Evolutionary conservation across 2,888 invertebrate species (phyloP).

Genomic region (Drosophila parthenogenetica): DNA sequence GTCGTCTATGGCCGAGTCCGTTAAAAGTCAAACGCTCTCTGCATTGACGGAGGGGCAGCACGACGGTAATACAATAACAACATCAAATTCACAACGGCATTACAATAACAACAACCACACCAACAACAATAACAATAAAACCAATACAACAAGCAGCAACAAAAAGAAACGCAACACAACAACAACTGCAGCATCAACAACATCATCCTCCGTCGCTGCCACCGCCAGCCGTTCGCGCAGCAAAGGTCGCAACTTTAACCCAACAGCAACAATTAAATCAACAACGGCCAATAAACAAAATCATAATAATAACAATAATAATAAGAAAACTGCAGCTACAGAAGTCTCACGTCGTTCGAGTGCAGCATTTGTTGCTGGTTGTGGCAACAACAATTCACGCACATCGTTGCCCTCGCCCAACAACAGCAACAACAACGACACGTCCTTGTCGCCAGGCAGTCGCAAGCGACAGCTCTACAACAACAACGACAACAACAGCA

Average conservation of each 20-base stretch:
- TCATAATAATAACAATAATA: constrained; percentile 6
- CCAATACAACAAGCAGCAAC: constrained; percentile 25
- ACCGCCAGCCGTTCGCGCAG: constrained; percentile 55
- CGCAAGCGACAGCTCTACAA: constrained; percentile 74
- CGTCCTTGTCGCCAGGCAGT: constrained; percentile 54
- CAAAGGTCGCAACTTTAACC: constrained; percentile 47
- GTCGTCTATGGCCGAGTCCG: constrained; percentile 97
- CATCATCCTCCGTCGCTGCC: constrained; percentile 35
- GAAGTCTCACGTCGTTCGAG: constrained; percentile 45
- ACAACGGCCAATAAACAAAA: constrained; percentile 10
- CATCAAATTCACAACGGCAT: constrained; percentile 51
- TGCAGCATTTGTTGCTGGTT: constrained; percentile 25
- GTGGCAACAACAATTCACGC: constrained; percentile 28
- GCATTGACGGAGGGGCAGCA: constrained; percentile 89
- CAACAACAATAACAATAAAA: constrained; percentile 55
- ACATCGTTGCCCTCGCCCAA: constrained; percentile 38
- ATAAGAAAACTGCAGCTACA: constrained; percentile 42
- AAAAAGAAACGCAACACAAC: constrained; percentile 47
- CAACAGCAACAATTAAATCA: constrained; percentile 27
- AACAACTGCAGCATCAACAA: constrained; percentile 25
- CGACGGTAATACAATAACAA: constrained; percentile 72
- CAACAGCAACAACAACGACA: constrained; percentile 52
- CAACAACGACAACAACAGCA: constrained; percentile 29
- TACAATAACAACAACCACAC: constrained; percentile 53
- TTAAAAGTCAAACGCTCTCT: constrained; percentile 91